Evolutionary conservation across 2,797 vertebrate species (phyloP).

Genomic region (Phataginus tetradactyla): DNA sequence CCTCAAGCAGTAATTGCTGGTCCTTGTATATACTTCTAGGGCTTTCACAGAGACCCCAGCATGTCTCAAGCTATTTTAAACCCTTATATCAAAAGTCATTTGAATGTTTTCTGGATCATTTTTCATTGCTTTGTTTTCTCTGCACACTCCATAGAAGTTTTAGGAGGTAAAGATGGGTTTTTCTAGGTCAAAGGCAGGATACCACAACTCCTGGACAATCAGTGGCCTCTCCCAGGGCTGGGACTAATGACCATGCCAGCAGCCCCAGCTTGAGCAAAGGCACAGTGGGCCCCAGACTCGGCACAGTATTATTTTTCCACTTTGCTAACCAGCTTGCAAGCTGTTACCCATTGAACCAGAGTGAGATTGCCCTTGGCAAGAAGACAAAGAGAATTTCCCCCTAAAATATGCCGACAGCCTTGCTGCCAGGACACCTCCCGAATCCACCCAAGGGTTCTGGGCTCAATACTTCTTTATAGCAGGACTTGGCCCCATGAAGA

Average conservation of each 20-base stretch:
- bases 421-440: background rate
- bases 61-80: background rate
- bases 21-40: background rate
- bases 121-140: background rate
- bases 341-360: slow-evolving; percentile 23
- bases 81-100: background rate
- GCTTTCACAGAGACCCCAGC: background rate
- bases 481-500: background rate
- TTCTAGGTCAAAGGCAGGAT: slow-evolving; percentile 29
- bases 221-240: background rate
- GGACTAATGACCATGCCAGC: background rate
- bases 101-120: background rate
- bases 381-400: slow-evolving; percentile 41
- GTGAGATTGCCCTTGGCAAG: slow-evolving; percentile 52
- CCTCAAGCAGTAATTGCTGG: background rate
- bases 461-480: background rate
- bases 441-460: background rate
- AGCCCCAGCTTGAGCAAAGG: background rate
- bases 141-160: background rate
- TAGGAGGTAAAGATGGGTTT: background rate
- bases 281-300: background rate
- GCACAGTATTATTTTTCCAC: background rate
- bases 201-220: background rate
- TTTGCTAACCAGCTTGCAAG: slow-evolving; percentile 52
- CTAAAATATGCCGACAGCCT: background rate